phyloP scores from a whole-genome alignment of 2,888 invertebrate species.

The Hypercompe scribonia region DNA sequence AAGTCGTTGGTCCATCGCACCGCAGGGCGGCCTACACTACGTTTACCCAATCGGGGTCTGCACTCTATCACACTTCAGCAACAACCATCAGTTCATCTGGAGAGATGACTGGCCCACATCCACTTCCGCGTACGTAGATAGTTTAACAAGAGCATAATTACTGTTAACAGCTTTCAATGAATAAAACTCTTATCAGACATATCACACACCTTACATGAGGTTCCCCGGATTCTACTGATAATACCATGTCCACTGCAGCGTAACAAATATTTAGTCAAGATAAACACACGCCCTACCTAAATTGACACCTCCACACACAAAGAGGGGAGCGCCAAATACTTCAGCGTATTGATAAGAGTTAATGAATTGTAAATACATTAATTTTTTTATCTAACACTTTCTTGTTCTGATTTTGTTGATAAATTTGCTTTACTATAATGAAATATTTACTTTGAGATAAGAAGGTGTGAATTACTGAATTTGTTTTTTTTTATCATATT shows the following conservation, averaged over 20 bases:
- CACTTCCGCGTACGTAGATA: no score
- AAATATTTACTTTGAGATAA: background rate
- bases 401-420: background rate
- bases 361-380: constrained; percentile 14
- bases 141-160: no score
- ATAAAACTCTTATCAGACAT: no score
- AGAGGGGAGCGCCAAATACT: constrained; percentile 3
- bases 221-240: background rate
- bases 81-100: no score
- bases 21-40: no score
- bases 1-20: no score
- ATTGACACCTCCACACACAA: background rate
- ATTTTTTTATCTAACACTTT: background rate
- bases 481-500: background rate
- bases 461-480: background rate
- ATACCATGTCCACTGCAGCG: background rate
- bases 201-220: no score
- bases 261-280: background rate
- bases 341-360: constrained; percentile 1
- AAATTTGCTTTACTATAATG: background rate
- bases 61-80: no score
- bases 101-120: no score
- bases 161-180: no score
- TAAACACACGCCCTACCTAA: constrained; percentile 10
- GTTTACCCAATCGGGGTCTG: no score